Evolutionary conservation across 2,113 vertebrate species (phyloP).

Genomic region (Chelonoidis abingdonii): DNA sequence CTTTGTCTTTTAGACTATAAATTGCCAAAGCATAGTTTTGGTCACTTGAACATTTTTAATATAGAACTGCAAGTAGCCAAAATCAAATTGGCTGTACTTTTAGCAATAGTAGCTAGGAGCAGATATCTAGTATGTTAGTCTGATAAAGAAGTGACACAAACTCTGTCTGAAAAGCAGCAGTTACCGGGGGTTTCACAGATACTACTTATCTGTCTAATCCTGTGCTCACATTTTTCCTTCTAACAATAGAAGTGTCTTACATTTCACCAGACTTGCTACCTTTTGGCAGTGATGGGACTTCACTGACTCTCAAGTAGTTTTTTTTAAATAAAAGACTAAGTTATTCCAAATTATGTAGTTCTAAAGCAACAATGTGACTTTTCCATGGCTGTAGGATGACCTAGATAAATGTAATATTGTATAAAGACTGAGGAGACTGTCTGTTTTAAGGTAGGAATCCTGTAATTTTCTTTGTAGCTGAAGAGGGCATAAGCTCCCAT

Average conservation of each 20-base stretch:
- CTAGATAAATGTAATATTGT: neutral
- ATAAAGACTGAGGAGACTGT: neutral
- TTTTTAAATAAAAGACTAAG: neutral
- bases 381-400: neutral
- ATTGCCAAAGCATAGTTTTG: too few species aligned
- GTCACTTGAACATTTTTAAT: too few species aligned
- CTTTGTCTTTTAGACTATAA: too few species aligned
- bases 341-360: neutral
- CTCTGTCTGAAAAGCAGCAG: neutral
- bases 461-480: neutral
- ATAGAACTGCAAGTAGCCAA: too few species aligned
- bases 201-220: rapidly evolving
- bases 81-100: neutral
- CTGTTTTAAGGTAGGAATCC: neutral
- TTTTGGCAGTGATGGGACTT: conserved; percentile 8
- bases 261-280: neutral
- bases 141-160: neutral
- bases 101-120: neutral
- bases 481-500: neutral
- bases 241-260: neutral
- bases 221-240: neutral
- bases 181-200: neutral
- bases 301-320: neutral
- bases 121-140: neutral
- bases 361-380: neutral